These are phyloP conservation scores for Cyprinodon diabolis DNA, from an alignment of 2,797 vertebrate genomes.

Conservation along the genomic window DNA sequence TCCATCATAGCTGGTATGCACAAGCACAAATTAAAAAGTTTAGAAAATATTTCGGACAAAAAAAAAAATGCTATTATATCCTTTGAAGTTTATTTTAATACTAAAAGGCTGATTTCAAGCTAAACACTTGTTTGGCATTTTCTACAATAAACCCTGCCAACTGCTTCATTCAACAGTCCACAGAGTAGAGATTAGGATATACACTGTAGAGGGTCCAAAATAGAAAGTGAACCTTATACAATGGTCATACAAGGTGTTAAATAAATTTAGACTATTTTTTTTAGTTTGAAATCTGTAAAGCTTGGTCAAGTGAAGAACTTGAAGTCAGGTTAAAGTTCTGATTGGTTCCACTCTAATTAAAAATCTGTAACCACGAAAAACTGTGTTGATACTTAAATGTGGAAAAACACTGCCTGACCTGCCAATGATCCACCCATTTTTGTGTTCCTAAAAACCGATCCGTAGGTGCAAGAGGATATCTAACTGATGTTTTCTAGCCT, in stretches of 20 bases:
- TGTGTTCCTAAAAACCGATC: slow-evolving; percentile 19
- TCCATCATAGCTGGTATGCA: neutral
- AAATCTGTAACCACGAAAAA: neutral
- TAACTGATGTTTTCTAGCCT: slow-evolving; percentile 33
- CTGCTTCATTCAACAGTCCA: neutral
- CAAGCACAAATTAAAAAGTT: neutral
- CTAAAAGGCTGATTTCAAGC: neutral
- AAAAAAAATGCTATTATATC: neutral
- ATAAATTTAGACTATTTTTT: neutral
- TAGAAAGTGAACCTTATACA: neutral
- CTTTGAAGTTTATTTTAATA: neutral
- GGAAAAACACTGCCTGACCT: neutral
- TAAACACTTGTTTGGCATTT: neutral
- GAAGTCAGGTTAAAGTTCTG: neutral
- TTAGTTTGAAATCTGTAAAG: neutral
- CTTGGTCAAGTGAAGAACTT: neutral
- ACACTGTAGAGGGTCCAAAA: neutral
- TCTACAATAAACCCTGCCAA: neutral
- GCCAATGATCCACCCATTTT: slow-evolving; percentile 4
- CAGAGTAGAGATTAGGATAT: neutral
- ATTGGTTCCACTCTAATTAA: slow-evolving; percentile 1
- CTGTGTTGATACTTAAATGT: slow-evolving; percentile 18
- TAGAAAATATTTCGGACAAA: no score
- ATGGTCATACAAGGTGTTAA: neutral
- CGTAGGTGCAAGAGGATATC: slow-evolving; percentile 38